These are phyloP conservation scores for Notothenia rossii DNA, from an alignment of 2,113 vertebrate genomes.

Conservation along the genomic window DNA sequence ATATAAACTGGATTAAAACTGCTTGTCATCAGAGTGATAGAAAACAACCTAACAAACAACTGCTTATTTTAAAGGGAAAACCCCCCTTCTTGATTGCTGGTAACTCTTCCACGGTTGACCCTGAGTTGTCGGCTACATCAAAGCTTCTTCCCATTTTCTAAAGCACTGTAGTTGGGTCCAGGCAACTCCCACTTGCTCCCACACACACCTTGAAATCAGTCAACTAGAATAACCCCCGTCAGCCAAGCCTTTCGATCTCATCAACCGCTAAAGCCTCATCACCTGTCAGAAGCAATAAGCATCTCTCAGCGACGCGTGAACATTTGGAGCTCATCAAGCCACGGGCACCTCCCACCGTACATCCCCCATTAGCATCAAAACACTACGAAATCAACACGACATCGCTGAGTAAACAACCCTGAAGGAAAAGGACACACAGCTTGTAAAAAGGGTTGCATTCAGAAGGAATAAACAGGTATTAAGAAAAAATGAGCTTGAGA, in stretches of 20 bases:
- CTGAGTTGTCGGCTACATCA: constrained; percentile 45
- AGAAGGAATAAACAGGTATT: constrained; percentile 68
- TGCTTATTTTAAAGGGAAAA: constrained; percentile 14
- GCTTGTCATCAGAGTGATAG: constrained; percentile 16
- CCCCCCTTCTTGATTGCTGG: not conserved
- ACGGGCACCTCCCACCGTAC: constrained; percentile 25
- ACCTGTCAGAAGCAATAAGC: constrained; percentile 69
- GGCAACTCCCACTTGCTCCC: constrained; percentile 53
- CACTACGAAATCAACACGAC: constrained; percentile 48
- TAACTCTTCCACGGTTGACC: constrained; percentile 31
- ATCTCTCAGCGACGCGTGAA: constrained; percentile 47
- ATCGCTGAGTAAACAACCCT: constrained; percentile 56
- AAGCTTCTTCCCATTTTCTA: constrained; percentile 53
- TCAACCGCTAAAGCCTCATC: constrained; percentile 57
- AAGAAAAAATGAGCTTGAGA: constrained; percentile 11
- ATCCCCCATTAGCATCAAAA: constrained; percentile 66
- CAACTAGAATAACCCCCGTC: constrained; percentile 35
- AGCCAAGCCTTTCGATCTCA: constrained; percentile 21
- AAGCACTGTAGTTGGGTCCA: constrained; percentile 48
- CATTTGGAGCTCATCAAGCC: constrained; percentile 72
- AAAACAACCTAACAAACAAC: constrained; percentile 36
- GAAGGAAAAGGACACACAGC: constrained; percentile 28
- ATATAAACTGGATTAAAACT: constrained; percentile 57
- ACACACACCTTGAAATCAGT: constrained; percentile 72
- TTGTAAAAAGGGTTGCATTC: constrained; percentile 26